Conservation (phyloP, 1,140 invertebrate species). For the Lucilia cuprina region DNA sequence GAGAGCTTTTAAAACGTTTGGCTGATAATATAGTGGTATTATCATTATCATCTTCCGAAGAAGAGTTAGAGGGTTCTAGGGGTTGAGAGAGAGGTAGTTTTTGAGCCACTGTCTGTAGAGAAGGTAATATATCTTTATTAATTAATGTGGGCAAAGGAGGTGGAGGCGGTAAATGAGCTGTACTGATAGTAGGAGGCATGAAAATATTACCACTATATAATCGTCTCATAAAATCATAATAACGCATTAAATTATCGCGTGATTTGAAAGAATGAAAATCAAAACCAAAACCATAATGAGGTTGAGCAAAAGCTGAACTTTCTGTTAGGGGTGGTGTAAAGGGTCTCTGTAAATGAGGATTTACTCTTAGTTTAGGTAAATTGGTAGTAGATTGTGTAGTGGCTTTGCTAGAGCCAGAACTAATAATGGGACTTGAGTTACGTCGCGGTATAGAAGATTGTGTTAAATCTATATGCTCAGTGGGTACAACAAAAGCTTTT, state of each 20-base stretch:
- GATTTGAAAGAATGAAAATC: constrained; percentile 54
- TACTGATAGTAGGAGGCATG: not conserved
- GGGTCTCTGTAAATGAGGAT: constrained; percentile 54
- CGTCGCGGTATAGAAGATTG: constrained; percentile 25
- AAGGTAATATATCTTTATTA: not conserved
- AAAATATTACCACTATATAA: constrained; percentile 50
- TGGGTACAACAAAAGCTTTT: not conserved
- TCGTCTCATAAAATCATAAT: constrained; percentile 59
- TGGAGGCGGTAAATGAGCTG: not conserved
- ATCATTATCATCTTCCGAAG: not conserved
- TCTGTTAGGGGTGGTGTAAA: constrained; percentile 44
- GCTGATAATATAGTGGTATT: not conserved
- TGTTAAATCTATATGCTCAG: not conserved
- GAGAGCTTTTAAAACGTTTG: constrained; percentile 17
- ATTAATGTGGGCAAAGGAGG: not conserved
- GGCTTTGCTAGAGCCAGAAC: not conserved
- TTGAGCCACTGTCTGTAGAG: not conserved
- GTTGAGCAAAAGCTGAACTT: constrained; percentile 5
- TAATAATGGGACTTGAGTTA: constrained; percentile 18
- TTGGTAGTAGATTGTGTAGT: not conserved
- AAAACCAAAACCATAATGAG: constrained; percentile 38
- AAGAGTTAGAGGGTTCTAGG: not conserved
- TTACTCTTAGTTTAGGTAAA: constrained; percentile 53
- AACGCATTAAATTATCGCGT: constrained; percentile 54
- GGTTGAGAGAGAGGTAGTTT: not conserved